phyloP scores from a whole-genome alignment of 64 coral and sea anemone species.

The Montipora capricornis region DNA sequence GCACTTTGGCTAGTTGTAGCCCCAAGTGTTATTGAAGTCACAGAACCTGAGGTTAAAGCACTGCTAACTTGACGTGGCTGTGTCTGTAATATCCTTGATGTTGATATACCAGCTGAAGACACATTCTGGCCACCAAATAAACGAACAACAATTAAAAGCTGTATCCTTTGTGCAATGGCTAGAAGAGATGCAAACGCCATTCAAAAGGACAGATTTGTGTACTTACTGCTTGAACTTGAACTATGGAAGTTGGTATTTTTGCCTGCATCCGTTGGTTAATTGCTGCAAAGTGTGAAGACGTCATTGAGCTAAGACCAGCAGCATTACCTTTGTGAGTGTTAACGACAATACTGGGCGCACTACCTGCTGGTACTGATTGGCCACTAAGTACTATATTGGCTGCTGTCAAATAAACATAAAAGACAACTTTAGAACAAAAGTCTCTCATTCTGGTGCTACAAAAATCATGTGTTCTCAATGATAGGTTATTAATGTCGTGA shows the following conservation, averaged over 20 bases:
- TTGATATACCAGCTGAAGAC: slow-evolving; percentile 31
- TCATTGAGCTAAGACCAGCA: slow-evolving; percentile 59
- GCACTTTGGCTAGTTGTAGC: slow-evolving; percentile 39
- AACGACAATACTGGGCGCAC: slow-evolving; percentile 88
- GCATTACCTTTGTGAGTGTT: slow-evolving; percentile 88
- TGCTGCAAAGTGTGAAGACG: slow-evolving; percentile 84
- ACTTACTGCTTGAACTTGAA: slow-evolving; percentile 6
- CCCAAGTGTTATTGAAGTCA: slow-evolving; percentile 19
- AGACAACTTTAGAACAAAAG: background rate
- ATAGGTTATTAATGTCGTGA: too few species aligned
- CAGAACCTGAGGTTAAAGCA: slow-evolving; percentile 4
- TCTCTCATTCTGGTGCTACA: too few species aligned
- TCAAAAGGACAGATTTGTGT: background rate
- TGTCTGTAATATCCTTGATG: slow-evolving; percentile 36
- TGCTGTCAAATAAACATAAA: slow-evolving; percentile 23
- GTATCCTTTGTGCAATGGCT: too few species aligned
- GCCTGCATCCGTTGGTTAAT: slow-evolving; percentile 98
- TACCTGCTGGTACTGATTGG: slow-evolving; percentile 32
- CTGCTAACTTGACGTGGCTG: slow-evolving; percentile 38
- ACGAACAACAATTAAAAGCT: background rate
- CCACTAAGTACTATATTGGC: slow-evolving; percentile 66
- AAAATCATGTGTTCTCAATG: background rate
- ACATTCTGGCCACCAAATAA: background rate
- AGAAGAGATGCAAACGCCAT: too few species aligned
- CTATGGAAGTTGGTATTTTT: slow-evolving; percentile 42